Evolutionary conservation across 2,113 vertebrate genomes (phyloP).

Genomic region (Chloebia gouldiae): DNA sequence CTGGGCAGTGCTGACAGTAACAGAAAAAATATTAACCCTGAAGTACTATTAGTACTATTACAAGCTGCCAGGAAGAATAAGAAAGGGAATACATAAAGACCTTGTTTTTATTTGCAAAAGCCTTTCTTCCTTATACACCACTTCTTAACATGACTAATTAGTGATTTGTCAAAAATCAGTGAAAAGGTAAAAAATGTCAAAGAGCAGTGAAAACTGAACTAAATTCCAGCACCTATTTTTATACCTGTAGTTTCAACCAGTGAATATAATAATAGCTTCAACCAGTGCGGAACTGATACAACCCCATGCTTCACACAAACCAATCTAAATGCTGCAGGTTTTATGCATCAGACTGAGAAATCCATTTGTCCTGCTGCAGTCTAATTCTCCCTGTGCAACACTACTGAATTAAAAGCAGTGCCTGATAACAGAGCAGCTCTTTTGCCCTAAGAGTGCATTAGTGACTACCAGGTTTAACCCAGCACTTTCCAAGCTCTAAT

Average conservation of each 20-base stretch:
- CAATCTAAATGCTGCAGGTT: background rate
- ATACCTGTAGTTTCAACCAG: background rate
- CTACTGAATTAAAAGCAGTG: background rate
- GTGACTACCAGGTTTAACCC: background rate
- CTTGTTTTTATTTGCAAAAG: background rate
- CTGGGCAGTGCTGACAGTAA: background rate
- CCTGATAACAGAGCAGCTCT: background rate
- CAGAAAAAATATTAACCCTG: background rate
- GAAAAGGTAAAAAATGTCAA: background rate
- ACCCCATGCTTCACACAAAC: background rate
- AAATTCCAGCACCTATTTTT: background rate
- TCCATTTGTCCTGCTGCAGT: background rate
- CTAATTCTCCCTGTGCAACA: background rate
- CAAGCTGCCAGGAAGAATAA: background rate
- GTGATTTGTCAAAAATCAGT: background rate
- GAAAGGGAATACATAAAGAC: background rate
- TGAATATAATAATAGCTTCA: background rate
- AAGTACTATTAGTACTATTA: background rate
- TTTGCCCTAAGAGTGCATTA: background rate
- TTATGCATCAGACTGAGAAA: background rate
- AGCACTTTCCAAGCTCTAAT: background rate
- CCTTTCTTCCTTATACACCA: background rate
- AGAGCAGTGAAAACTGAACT: background rate
- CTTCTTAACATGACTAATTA: background rate
- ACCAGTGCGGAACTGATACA: background rate